These are phyloP conservation scores for Genyomyrus donnyi DNA, from an alignment of 2,113 vertebrate species.

Conservation along the genomic window DNA sequence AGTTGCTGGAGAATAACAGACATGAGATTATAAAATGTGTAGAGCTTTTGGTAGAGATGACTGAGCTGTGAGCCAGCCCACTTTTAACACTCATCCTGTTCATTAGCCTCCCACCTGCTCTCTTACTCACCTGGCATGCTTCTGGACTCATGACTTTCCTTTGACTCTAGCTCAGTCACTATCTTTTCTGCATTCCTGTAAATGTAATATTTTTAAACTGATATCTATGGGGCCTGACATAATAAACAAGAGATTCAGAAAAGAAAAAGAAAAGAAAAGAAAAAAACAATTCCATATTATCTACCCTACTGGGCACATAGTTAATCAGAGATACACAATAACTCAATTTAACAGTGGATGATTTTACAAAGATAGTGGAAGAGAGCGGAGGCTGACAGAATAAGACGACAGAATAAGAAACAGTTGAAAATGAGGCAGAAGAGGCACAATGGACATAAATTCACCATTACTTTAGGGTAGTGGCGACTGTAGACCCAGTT, in stretches of 20 bases:
- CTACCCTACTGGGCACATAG: not conserved
- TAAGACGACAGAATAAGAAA: not conserved
- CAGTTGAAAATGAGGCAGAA: not conserved
- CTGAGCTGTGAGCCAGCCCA: not conserved
- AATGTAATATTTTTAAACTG: not conserved
- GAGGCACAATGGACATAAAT: not conserved
- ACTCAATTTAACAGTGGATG: not conserved
- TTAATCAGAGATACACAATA: not conserved
- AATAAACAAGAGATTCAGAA: not conserved
- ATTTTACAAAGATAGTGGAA: not conserved
- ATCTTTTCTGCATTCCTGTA: conserved; percentile 36
- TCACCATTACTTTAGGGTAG: conserved; percentile 30
- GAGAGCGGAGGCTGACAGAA: not conserved
- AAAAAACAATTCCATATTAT: not conserved
- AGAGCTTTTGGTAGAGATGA: not conserved
- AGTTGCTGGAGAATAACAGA: conserved; percentile 37
- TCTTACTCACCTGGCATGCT: conserved; percentile 33
- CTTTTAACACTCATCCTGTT: not conserved
- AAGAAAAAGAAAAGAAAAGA: not conserved
- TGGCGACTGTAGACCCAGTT: conserved; percentile 47
- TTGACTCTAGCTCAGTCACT: conserved; percentile 12
- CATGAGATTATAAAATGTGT: not conserved
- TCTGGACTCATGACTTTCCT: conserved; percentile 12
- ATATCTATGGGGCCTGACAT: not conserved
- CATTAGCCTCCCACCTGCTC: not conserved